Base-by-base conservation (phyloP, 2,797 vertebrate genomes). In the Myiothlypis coronata region DNA sequence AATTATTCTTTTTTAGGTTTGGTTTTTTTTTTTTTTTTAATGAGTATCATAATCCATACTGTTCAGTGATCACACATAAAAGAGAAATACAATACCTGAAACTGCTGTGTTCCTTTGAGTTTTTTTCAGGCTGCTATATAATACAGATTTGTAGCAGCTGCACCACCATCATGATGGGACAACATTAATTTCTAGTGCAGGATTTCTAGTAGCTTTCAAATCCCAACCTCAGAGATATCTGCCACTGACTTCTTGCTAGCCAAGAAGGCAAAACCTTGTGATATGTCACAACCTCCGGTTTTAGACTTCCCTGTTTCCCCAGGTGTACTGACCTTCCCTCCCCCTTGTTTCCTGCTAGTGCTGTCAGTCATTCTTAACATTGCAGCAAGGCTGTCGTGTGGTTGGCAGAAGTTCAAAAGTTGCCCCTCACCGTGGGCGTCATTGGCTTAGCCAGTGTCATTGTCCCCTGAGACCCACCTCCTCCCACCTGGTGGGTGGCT, bases 21-120 rank as follows among this genome's bases (percentile, higher is more conserved):
- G 37, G 11, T 11, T 37, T 1, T 3, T 3, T 15, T 3, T 24
- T 4, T 6, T 6, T 37, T 76, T 80, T 23, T 50, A 2, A 44
- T 65, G 1, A 78, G 18, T 69, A 26, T 41, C 16, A 27, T 39
- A 70, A 63, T 43, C 6, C 9, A 50, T 59, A 24, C 2, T 59
- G 1, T 19, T 87, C 23, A 44, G 11, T 7, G 34, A 43, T 81
- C 9, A 26, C 14, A 34, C 24, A 39, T 22, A 28, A 56, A 70
- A 70, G 52, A 63, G 70, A 28, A 5, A 28, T 18, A 11, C 8
- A 49, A 4, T 47, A 39, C 24, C 17, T 52, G 67, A 69, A 72
- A 32, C 26, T 20, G 11, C 37, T 81, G 30, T 14, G 5, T 41
- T 72, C 13, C 9, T 69, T 57, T 65, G 37, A 35, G 4, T 1